These are phyloP conservation scores for Parasteatoda lunata DNA, from an alignment of 2,888 invertebrate species.

Conservation along the genomic window DNA sequence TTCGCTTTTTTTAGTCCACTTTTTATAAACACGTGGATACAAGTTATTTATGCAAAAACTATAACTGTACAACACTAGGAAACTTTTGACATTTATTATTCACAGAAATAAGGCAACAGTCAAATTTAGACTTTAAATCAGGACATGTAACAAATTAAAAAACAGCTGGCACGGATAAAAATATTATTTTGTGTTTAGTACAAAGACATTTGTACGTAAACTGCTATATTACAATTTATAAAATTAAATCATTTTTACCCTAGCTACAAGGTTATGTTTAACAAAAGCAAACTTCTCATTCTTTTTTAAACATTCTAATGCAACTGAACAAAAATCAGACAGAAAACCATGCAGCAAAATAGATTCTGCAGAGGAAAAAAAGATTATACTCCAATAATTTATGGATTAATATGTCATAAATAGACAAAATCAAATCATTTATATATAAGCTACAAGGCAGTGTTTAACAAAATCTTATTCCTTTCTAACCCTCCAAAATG, in stretches of 20 bases:
- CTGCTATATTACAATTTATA: neutral
- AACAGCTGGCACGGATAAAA: neutral
- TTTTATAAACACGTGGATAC: conserved; percentile 56
- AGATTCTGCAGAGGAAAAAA: no score
- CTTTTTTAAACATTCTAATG: no score
- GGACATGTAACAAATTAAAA: neutral
- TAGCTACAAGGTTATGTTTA: neutral
- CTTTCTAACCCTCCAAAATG: no score
- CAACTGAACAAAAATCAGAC: no score
- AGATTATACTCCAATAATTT: no score
- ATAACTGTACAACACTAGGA: conserved; percentile 22
- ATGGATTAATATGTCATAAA: no score
- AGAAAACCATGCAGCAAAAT: no score
- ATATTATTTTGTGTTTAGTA: no score
- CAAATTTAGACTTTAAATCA: neutral
- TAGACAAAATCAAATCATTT: no score
- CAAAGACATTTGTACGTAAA: no score
- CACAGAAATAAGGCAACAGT: neutral
- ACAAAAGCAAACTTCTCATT: neutral
- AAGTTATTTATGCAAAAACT: conserved; percentile 49
- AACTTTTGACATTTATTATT: conserved; percentile 11
- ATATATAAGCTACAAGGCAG: no score
- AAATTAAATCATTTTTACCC: neutral
- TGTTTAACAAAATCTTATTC: no score
- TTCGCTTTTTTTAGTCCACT: conserved; percentile 37